Conservation (phyloP, 2,888 invertebrate genomes). For the Meteorus cinctellus region DNA sequence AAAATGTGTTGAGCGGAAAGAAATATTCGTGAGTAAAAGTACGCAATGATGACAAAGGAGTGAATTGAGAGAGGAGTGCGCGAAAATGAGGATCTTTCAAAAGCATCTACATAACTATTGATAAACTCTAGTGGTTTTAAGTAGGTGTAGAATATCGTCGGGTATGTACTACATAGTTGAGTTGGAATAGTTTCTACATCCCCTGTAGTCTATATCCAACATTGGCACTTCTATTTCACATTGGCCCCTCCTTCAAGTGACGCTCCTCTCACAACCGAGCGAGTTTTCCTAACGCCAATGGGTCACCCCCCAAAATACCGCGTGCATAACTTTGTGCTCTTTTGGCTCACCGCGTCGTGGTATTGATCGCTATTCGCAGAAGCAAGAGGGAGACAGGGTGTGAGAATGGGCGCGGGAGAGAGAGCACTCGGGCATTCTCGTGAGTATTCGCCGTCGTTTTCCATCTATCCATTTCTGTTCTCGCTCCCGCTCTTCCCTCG, state of each 20-base stretch:
- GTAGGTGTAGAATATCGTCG: constrained; percentile 5
- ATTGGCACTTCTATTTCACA: constrained; percentile 1
- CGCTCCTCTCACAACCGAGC: constrained; percentile 40
- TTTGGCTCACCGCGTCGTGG: constrained; percentile 61
- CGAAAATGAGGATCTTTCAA: not conserved
- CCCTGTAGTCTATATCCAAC: not conserved
- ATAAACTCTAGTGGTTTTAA: not conserved
- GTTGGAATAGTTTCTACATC: not conserved
- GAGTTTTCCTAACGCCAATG: constrained; percentile 44
- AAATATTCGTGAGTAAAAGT: not conserved
- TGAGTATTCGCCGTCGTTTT: constrained; percentile 56
- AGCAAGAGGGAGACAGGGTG: constrained; percentile 56
- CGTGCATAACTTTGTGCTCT: constrained; percentile 68
- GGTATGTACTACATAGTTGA: not conserved
- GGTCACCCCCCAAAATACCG: constrained; percentile 64
- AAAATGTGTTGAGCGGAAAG: not conserved
- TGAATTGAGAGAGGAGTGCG: not conserved
- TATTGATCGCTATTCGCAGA: constrained; percentile 68
- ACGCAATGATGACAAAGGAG: not conserved
- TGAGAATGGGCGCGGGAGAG: constrained; percentile 59
- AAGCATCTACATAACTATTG: not conserved
- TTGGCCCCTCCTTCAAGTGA: constrained; percentile 31
- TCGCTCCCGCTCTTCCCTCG: constrained; percentile 24
- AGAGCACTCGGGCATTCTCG: constrained; percentile 67
- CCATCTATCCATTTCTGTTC: constrained; percentile 17